These are phyloP conservation scores for Ceratotherium simum DNA, from an alignment of 2,113 vertebrate genomes.

Conservation along the genomic window DNA sequence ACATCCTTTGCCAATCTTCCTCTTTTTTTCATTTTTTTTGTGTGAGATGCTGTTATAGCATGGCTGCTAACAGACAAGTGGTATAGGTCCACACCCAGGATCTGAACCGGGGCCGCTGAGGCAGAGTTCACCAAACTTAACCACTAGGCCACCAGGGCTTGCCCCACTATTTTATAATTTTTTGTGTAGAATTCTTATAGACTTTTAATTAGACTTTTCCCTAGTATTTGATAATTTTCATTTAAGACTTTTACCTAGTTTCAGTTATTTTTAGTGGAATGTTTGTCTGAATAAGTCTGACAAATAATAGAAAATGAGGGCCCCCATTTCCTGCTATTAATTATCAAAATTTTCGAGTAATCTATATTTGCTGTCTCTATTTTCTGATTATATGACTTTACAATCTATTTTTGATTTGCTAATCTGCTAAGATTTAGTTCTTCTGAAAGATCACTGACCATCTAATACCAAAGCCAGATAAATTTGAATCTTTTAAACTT, in stretches of 20 bases:
- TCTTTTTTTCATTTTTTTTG: too few relatives aligned
- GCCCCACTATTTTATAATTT: background rate
- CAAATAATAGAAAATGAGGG: background rate
- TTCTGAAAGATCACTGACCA: background rate
- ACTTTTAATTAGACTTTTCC: background rate
- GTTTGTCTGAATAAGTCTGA: background rate
- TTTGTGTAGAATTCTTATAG: background rate
- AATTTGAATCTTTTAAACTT: background rate
- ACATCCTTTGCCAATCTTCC: too few relatives aligned
- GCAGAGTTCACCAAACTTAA: too few relatives aligned
- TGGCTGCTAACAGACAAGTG: too few relatives aligned
- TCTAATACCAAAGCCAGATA: background rate
- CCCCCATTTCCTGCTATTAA: background rate
- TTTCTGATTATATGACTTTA: background rate
- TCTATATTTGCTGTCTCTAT: background rate
- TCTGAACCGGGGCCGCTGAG: too few relatives aligned
- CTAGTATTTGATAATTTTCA: background rate
- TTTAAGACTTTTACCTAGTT: background rate
- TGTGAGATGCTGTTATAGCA: too few relatives aligned
- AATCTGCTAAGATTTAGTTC: background rate
- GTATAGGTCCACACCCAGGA: too few relatives aligned
- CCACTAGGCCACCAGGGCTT: too few relatives aligned
- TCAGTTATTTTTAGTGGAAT: background rate
- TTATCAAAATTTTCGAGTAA: background rate
- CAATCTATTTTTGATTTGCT: background rate